phyloP scores from a whole-genome alignment of 1,140 invertebrate genomes.

The Lepidurus couesii region DNA sequence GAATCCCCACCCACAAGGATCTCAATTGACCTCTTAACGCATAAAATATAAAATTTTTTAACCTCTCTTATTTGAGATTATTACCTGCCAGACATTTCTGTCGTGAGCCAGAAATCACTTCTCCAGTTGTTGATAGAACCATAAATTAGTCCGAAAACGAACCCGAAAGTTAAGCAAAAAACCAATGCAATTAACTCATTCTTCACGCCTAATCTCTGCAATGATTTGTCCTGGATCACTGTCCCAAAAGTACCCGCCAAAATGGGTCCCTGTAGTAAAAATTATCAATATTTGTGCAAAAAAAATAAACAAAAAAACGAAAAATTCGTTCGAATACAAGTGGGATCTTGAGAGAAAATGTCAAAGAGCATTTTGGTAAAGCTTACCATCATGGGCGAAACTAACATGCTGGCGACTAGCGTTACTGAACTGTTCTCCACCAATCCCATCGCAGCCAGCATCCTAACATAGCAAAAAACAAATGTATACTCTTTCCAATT shows the following conservation, averaged over 20 bases:
- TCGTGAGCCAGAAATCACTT: slow-evolving; percentile 67
- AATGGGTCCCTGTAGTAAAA: slow-evolving; percentile 62
- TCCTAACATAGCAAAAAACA: slow-evolving; percentile 38
- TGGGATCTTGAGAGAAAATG: background rate
- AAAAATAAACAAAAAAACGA: background rate
- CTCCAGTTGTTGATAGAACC: slow-evolving; percentile 67
- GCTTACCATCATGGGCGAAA: slow-evolving; percentile 73
- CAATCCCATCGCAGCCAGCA: slow-evolving; percentile 63
- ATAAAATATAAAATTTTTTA: background rate
- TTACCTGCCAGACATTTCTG: slow-evolving; percentile 69
- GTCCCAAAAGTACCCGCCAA: slow-evolving; percentile 77
- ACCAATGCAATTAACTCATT: slow-evolving; percentile 63
- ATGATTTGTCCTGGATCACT: slow-evolving; percentile 63
- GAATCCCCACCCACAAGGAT: slow-evolving; percentile 58
- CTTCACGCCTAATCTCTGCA: slow-evolving; percentile 60
- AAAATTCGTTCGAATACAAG: background rate
- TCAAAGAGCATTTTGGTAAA: background rate
- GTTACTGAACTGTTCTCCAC: slow-evolving; percentile 74
- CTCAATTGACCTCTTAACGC: slow-evolving; percentile 54
- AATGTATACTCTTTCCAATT: background rate
- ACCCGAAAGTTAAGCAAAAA: slow-evolving; percentile 66
- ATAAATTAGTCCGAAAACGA: slow-evolving; percentile 68
- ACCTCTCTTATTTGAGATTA: background rate
- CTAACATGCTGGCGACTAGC: slow-evolving; percentile 78
- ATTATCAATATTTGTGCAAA: slow-evolving; percentile 5